Conservation (phyloP, 2,113 vertebrate species). For the Larimichthys crocea region DNA sequence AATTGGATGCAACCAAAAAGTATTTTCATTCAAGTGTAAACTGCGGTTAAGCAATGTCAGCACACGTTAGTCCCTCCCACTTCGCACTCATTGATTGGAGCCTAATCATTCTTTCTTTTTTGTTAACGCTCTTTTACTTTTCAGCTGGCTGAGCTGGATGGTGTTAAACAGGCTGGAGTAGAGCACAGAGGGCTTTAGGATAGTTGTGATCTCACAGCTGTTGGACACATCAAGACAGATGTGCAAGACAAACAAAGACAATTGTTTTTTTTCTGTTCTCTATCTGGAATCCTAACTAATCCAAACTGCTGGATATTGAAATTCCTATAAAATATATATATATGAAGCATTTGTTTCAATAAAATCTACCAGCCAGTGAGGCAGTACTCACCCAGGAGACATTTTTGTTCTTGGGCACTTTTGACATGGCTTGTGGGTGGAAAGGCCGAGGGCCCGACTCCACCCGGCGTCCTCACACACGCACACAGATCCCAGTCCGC, state of each 20-base stretch:
- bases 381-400: constrained; percentile 94
- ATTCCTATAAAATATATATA: background rate
- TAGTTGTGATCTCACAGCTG: constrained; percentile 34
- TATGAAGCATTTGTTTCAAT: background rate
- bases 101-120: background rate
- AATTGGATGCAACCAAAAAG: background rate
- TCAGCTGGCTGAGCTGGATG: background rate
- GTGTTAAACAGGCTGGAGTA: background rate
- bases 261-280: too few relatives aligned
- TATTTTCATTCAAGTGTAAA: background rate
- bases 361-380: constrained; percentile 15
- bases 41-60: background rate
- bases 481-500: constrained; percentile 23
- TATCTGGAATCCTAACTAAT: too few relatives aligned
- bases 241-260: constrained; percentile 4
- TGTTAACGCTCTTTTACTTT: background rate
- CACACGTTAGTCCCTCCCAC: background rate
- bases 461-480: constrained; percentile 18
- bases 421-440: constrained; percentile 89
- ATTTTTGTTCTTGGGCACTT: constrained; percentile 92
- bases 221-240: constrained; percentile 33
- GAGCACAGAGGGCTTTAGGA: constrained; percentile 15
- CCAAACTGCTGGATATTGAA: background rate
- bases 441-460: constrained; percentile 52
- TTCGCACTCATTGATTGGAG: background rate